phyloP scores from a whole-genome alignment of 2,113 vertebrate species.

The Perca fluviatilis region DNA sequence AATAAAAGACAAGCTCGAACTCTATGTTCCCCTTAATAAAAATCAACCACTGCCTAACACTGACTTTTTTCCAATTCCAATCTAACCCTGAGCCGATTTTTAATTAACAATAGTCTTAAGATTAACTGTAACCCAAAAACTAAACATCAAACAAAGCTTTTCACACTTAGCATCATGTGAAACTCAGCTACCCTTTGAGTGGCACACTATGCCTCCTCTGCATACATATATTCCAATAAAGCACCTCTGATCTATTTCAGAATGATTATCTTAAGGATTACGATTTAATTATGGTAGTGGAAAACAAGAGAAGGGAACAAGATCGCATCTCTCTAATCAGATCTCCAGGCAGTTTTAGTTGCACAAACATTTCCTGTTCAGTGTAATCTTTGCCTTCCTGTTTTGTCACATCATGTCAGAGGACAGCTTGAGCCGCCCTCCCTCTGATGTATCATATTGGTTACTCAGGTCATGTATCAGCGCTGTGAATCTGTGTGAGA shows the following conservation, averaged over 20 bases:
- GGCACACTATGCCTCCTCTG: background rate
- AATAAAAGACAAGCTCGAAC: background rate
- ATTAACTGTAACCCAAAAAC: background rate
- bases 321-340: slow-evolving; percentile 17
- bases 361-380: slow-evolving; percentile 50
- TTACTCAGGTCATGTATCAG: slow-evolving; percentile 42
- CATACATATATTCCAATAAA: background rate
- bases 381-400: slow-evolving; percentile 30
- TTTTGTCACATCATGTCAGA: slow-evolving; percentile 25
- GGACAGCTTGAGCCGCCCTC: background rate
- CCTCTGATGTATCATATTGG: slow-evolving; percentile 27
- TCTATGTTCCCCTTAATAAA: background rate
- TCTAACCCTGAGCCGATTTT: background rate
- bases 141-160: background rate
- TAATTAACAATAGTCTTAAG: background rate
- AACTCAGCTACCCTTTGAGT: slow-evolving; percentile 7
- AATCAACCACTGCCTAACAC: background rate
- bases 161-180: slow-evolving; percentile 5
- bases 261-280: slow-evolving; percentile 2
- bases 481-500: slow-evolving; percentile 23
- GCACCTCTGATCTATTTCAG: background rate
- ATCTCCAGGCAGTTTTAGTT: slow-evolving; percentile 13
- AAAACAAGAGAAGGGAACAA: background rate
- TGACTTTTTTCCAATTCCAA: background rate
- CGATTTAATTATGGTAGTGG: background rate